Evolutionary conservation across 2,113 vertebrate genomes (phyloP).

Genomic region (Aleadryas rufinucha): DNA sequence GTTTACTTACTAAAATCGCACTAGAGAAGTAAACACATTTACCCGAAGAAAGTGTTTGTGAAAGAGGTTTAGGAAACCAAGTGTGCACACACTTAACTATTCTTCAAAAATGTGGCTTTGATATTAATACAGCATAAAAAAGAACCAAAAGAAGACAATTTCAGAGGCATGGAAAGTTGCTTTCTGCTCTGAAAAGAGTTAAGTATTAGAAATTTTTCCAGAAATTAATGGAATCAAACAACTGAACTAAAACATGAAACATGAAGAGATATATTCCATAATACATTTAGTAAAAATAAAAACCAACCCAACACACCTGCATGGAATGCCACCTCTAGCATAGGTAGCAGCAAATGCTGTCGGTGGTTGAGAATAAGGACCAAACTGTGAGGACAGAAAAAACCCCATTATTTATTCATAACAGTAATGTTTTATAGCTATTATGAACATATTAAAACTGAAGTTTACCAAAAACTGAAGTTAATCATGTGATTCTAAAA

Average conservation of each 20-base stretch:
- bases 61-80: not conserved
- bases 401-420: not conserved
- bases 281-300: not conserved
- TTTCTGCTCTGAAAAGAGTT: not conserved
- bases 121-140: not conserved
- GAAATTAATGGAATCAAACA: not conserved
- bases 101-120: not conserved
- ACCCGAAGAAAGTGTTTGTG: not conserved
- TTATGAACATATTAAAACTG: not conserved
- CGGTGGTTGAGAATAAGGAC: conserved; percentile 36
- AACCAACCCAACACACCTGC: conserved; percentile 68
- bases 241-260: not conserved
- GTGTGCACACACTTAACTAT: not conserved
- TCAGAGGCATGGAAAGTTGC: not conserved
- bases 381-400: conserved; percentile 66
- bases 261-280: not conserved
- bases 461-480: not conserved
- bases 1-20: not conserved
- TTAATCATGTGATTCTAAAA: not conserved
- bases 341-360: conserved; percentile 79
- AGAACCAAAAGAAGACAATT: not conserved
- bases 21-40: not conserved
- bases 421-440: not conserved
- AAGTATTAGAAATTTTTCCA: not conserved
- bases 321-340: conserved; percentile 80